phyloP scores from a whole-genome alignment of 2,797 vertebrate genomes.

The Acipenser oxyrinchus region DNA sequence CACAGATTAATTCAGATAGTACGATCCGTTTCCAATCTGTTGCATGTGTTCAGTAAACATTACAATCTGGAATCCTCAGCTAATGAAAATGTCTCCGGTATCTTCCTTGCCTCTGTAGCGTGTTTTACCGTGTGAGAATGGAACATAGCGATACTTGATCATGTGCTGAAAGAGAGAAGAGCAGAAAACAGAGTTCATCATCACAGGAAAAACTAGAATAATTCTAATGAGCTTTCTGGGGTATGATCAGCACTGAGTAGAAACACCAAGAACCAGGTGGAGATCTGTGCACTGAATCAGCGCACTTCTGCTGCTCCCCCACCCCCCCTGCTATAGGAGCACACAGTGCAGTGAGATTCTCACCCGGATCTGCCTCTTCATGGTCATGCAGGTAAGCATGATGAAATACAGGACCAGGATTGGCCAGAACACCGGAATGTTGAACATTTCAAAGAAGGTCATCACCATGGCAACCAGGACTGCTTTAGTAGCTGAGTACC shows the following conservation, averaged over 20 bases:
- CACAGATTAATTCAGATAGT: too few relatives aligned
- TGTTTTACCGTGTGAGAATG: constrained; percentile 4
- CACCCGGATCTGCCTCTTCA: constrained; percentile 12
- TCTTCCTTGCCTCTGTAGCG: constrained; percentile 13
- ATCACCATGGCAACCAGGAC: constrained; percentile 6
- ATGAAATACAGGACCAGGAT: constrained; percentile 13
- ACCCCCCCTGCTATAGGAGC: too few relatives aligned
- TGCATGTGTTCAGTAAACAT: too few relatives aligned
- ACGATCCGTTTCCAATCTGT: too few relatives aligned
- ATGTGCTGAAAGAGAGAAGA: constrained; percentile 5
- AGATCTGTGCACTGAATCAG: neutral
- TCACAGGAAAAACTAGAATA: too few relatives aligned
- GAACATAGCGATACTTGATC: constrained; percentile 12
- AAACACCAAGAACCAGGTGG: neutral
- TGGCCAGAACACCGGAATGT: constrained; percentile 12
- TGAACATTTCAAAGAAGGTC: constrained; percentile 9
- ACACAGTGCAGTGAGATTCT: too few relatives aligned
- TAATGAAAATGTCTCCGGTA: constrained; percentile 2
- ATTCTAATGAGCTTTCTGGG: too few relatives aligned
- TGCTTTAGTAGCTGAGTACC: constrained; percentile 11
- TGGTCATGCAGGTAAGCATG: constrained; percentile 9
- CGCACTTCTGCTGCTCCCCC: neutral
- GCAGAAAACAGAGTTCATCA: neutral
- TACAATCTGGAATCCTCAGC: neutral
- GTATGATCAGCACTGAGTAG: too few relatives aligned